Percentiles rank a stretch among this genome's conserved stretches.
Conservation (phyloP, 2,113 vertebrate species). For the Tenebrosternarchus preto region DNA sequence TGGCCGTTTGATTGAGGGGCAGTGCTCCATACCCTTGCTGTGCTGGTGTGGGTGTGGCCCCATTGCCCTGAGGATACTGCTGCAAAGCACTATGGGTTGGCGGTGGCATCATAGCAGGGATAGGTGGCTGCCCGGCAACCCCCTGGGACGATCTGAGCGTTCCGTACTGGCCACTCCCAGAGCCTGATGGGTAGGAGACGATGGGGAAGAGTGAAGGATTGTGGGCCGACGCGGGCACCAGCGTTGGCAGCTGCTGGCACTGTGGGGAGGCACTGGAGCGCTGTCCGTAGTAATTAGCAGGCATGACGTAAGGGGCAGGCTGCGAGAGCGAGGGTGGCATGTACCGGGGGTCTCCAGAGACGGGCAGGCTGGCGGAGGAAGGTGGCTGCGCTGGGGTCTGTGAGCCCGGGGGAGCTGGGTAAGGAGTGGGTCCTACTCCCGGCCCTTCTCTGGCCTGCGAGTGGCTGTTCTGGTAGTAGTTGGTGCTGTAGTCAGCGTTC, state of each 20-base stretch:
- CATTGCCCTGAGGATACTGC: constrained; percentile 46
- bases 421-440: constrained; percentile 60
- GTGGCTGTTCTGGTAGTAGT: constrained; percentile 82
- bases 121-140: constrained; percentile 60
- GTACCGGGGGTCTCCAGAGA: constrained; percentile 67
- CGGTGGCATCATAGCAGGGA: constrained; percentile 63
- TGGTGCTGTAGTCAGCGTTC: constrained; percentile 73
- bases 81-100: constrained; percentile 51
- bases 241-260: constrained; percentile 67
- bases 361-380: constrained; percentile 55
- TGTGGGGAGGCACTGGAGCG: constrained; percentile 76
- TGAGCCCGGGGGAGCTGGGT: constrained; percentile 65
- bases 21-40: constrained; percentile 62
- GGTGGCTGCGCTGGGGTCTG: constrained; percentile 75
- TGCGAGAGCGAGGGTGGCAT: constrained; percentile 73
- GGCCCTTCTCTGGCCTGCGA: constrained; percentile 66
- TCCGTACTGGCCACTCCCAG: constrained; percentile 78
- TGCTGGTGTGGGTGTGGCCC: constrained; percentile 62
- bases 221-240: constrained; percentile 69
- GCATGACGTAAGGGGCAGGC: constrained; percentile 63
- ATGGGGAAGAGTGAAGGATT: constrained; percentile 72
- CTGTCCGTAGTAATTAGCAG: constrained; percentile 79
- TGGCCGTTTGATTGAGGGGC: constrained; percentile 47
- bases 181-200: constrained; percentile 77
- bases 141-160: constrained; percentile 80